Evolutionary conservation across 2,113 vertebrate species (phyloP).

Genomic region (Brachyistius frenatus): DNA sequence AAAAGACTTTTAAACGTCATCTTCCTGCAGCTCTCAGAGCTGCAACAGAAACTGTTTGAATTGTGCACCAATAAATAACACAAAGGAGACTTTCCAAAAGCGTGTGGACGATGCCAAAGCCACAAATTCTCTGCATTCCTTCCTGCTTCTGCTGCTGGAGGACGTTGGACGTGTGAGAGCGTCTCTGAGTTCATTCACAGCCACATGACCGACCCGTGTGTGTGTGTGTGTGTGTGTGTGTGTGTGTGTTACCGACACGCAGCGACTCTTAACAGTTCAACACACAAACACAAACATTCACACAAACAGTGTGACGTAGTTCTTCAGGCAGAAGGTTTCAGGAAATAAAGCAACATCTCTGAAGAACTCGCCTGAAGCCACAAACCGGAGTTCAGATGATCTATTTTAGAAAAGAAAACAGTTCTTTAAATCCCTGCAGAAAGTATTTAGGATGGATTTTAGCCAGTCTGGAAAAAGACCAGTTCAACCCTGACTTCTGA

Average conservation of each 20-base stretch:
- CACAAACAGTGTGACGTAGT: conserved; percentile 56
- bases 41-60: neutral
- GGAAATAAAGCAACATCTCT: conserved; percentile 36
- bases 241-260: conserved; percentile 10
- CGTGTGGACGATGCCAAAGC: conserved; percentile 36
- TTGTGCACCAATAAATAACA: conserved; percentile 21
- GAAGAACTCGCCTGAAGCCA: neutral
- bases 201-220: conserved; percentile 33
- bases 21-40: neutral
- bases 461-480: conserved; percentile 5
- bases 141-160: conserved; percentile 40
- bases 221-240: conserved; percentile 45
- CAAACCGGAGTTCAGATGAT: conserved; percentile 12
- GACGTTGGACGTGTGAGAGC: conserved; percentile 30
- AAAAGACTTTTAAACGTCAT: neutral
- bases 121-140: conserved; percentile 64
- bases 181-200: conserved; percentile 48
- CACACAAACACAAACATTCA: conserved; percentile 73
- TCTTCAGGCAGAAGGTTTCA: conserved; percentile 28
- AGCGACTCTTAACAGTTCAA: conserved; percentile 36
- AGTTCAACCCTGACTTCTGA: no score
- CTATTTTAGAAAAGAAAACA: conserved; percentile 10
- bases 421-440: conserved; percentile 7
- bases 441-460: neutral
- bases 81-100: conserved; percentile 37